Percentiles rank a stretch among this genome's conserved stretches.
phyloP scores from a whole-genome alignment of 2,888 invertebrate genomes.

The Aleiodes leptofemur region DNA sequence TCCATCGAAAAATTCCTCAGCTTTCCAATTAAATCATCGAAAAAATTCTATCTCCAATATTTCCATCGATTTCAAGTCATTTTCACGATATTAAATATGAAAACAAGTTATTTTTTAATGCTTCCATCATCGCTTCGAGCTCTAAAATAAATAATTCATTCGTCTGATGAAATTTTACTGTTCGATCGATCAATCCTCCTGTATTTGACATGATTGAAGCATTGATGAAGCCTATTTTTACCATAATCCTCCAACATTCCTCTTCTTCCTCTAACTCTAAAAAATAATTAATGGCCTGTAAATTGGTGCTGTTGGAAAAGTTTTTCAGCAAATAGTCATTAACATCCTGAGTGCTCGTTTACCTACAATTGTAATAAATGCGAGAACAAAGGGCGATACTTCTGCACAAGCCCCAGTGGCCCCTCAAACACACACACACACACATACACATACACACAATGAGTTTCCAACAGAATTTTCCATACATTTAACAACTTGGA shows the following conservation, averaged over 20 bases:
- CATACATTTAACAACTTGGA: conserved; percentile 7
- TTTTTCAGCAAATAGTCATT: conserved; percentile 32
- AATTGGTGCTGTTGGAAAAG: conserved; percentile 11
- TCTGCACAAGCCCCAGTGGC: neutral
- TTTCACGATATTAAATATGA: too few species aligned
- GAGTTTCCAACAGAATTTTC: neutral
- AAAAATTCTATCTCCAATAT: too few species aligned
- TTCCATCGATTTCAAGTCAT: too few species aligned
- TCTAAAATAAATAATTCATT: too few species aligned
- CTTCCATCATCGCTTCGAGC: too few species aligned
- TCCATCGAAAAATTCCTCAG: too few species aligned
- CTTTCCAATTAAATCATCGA: too few species aligned
- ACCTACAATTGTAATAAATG: conserved; percentile 29
- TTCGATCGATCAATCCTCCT: too few species aligned
- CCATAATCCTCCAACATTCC: neutral
- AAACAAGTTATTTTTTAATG: too few species aligned
- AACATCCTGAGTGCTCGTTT: conserved; percentile 19
- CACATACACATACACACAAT: neutral
- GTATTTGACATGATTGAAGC: too few species aligned
- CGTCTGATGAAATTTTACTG: too few species aligned
- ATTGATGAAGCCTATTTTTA: too few species aligned
- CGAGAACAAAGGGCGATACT: conserved; percentile 19
- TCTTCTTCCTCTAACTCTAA: neutral
- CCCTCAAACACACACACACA: neutral
- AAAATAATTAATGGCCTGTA: conserved; percentile 8